Base-by-base conservation (phyloP, 2,888 invertebrate genomes). In the Mesorhabditis spiculigera region DNA sequence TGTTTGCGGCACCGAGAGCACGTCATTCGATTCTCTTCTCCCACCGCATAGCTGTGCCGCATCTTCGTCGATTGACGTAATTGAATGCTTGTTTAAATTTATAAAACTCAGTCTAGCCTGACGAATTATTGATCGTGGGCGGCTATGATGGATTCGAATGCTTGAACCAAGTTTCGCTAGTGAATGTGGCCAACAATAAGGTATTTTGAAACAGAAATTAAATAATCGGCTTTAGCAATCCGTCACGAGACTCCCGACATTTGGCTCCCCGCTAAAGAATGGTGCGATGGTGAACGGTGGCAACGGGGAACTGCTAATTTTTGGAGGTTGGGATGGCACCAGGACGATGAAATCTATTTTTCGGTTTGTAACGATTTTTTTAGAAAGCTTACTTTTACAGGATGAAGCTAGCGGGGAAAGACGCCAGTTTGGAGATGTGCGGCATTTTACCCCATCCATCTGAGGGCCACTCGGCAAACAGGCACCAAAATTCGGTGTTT, bases 251-350 rank as follows among this genome's bases (percentile, higher is more conserved):
- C 44, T 63, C 5, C 43, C 41, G 4, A 28, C 6, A 5, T 68
- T 78, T 41, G 63, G 68, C 5, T 68, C 68, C 67, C 74, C 70
- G 8, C 69, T 79, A 45, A 78, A 78, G 68, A 78, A 78, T 63
- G 68, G 73, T 0, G 66, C 78, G 5, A 78, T 75, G 28, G 65
- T 71, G 44, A 43, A 45, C 5, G 45, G 67, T 5, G 45, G 64
- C 42, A n/a, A 3, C 10, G 68, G 66, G 28, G 66, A 71, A 61
- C 71, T 80, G 42, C 63, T 81, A 13, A 58, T 83, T 45, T 75
- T 82, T 66, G 83, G 83, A 13, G 83, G 83, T n/a, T 83, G 82
- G 82, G 81, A 82, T 68, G 82, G 79, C 63, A 76, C 71, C 42
- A 65, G 75, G 61, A 78, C 78, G 8, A 72, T 81, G 65, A 71